phyloP scores from a whole-genome alignment of 2,888 invertebrate species.

The Labia minor region DNA sequence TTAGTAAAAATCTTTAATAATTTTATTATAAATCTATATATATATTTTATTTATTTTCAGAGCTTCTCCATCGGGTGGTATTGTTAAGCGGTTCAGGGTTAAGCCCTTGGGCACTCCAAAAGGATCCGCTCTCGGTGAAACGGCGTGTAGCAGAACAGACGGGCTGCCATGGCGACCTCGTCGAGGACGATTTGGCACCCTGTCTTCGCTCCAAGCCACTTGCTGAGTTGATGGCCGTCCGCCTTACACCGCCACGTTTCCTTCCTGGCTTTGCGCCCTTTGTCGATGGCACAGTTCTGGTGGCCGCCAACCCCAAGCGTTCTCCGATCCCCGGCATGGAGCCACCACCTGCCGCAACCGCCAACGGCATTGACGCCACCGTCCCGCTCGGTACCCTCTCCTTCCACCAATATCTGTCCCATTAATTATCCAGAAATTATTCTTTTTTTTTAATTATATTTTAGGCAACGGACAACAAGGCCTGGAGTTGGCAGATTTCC shows the following conservation, averaged over 20 bases:
- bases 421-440: conserved; percentile 14
- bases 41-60: conserved; percentile 40
- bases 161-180: conserved; percentile 69
- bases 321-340: conserved; percentile 14
- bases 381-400: not conserved
- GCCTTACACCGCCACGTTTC: conserved; percentile 69
- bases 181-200: conserved; percentile 73
- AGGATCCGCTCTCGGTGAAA: conserved; percentile 71
- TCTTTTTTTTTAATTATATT: conserved; percentile 15
- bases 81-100: conserved; percentile 81
- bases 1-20: not conserved
- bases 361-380: conserved; percentile 23
- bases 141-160: conserved; percentile 71
- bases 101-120: conserved; percentile 84
- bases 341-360: conserved; percentile 23
- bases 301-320: conserved; percentile 19
- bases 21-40: not conserved
- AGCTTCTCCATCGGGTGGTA: conserved; percentile 75
- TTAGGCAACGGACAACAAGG: conserved; percentile 58
- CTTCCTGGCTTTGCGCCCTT: conserved; percentile 89
- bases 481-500: conserved; percentile 70
- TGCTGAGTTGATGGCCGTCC: conserved; percentile 58
- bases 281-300: conserved; percentile 78
- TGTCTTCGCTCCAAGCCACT: conserved; percentile 71
- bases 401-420: conserved; percentile 13